phyloP scores from a whole-genome alignment of 2,888 invertebrate genomes.

The Plutella xylostella region DNA sequence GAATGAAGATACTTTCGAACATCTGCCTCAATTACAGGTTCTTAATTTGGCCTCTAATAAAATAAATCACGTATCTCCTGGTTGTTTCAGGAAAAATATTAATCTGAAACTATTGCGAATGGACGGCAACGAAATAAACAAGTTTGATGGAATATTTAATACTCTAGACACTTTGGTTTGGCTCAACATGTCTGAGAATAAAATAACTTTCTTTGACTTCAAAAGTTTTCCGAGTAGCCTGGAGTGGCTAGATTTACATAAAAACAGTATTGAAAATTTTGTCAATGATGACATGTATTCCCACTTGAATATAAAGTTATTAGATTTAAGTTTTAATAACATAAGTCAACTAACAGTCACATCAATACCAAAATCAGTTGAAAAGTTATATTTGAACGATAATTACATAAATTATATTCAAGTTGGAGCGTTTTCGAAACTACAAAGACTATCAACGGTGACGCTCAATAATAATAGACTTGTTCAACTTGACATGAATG shows the following conservation, averaged over 20 bases:
- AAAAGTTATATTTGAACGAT: slow-evolving; percentile 79
- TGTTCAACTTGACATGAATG: slow-evolving; percentile 77
- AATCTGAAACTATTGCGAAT: slow-evolving; percentile 79
- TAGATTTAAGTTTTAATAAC: slow-evolving; percentile 81
- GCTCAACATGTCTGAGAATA: slow-evolving; percentile 85
- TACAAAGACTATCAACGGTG: slow-evolving; percentile 77
- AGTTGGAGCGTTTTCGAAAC: slow-evolving; percentile 77
- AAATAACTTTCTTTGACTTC: slow-evolving; percentile 80
- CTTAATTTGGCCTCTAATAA: slow-evolving; percentile 85
- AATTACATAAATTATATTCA: slow-evolving; percentile 77
- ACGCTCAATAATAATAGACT: slow-evolving; percentile 82
- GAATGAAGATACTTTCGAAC: slow-evolving; percentile 79
- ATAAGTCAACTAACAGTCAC: slow-evolving; percentile 75
- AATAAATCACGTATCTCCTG: slow-evolving; percentile 78
- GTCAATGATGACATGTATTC: slow-evolving; percentile 66
- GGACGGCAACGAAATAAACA: slow-evolving; percentile 84
- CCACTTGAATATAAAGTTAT: slow-evolving; percentile 74
- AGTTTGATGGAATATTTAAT: slow-evolving; percentile 76
- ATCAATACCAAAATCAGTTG: slow-evolving; percentile 78
- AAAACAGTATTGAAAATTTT: slow-evolving; percentile 77
- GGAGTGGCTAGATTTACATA: slow-evolving; percentile 84
- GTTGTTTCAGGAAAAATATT: slow-evolving; percentile 79
- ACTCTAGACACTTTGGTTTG: slow-evolving; percentile 78
- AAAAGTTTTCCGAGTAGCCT: slow-evolving; percentile 78
- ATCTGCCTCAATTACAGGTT: slow-evolving; percentile 79